Conservation (phyloP, 2,888 invertebrate genomes). For the Melolontha melolontha region DNA sequence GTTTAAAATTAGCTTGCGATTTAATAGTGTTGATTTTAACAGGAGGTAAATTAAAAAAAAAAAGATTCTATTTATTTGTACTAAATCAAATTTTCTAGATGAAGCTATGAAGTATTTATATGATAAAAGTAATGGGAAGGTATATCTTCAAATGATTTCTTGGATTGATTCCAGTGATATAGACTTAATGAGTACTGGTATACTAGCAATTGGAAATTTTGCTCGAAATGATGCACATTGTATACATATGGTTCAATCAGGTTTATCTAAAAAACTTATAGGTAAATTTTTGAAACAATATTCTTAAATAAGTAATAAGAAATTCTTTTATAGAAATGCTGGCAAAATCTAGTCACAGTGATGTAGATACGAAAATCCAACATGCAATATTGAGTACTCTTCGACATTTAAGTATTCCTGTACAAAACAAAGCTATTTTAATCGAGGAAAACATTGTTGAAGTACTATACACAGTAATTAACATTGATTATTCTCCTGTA, state of each 20-base stretch:
- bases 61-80: background rate
- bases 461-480: conserved; percentile 78
- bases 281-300: conserved; percentile 63
- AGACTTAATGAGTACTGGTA: conserved; percentile 84
- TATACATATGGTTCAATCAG: conserved; percentile 82
- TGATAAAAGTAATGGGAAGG: conserved; percentile 77
- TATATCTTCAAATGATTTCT: conserved; percentile 77
- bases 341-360: conserved; percentile 70
- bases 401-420: conserved; percentile 80
- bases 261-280: conserved; percentile 79
- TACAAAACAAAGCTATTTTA: conserved; percentile 79
- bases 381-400: conserved; percentile 84
- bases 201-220: conserved; percentile 90
- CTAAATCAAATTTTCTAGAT: conserved; percentile 69
- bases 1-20: conserved; percentile 88
- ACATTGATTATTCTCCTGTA: conserved; percentile 78
- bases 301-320: background rate
- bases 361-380: conserved; percentile 73
- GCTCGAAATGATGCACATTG: conserved; percentile 89
- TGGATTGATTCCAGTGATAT: conserved; percentile 83
- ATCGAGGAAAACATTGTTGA: conserved; percentile 80
- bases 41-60: conserved; percentile 73
- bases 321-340: conserved; percentile 61
- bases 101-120: conserved; percentile 90
- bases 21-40: conserved; percentile 86